Base-by-base conservation (phyloP, 2,888 invertebrate genomes). In the Nomada lathburiana region DNA sequence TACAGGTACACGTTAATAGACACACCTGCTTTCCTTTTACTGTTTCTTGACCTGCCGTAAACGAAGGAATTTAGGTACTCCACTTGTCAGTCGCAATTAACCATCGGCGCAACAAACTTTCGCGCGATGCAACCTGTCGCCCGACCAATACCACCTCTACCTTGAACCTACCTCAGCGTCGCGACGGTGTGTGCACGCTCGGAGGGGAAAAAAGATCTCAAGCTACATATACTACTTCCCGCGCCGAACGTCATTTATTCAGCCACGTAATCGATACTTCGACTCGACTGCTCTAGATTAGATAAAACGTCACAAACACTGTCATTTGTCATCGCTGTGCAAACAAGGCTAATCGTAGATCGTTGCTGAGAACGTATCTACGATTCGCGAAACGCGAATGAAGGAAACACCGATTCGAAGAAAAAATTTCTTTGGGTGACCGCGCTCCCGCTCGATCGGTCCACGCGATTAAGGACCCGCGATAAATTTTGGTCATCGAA, bases 21-120 rank as follows among this genome's bases (percentile, higher is more conserved):
- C 70, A 83, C 81, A 83, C 83, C 84, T 83, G 88, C 88, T 88
- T 88, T 88, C 86, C 85, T 86, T 85, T 88, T 88, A 88, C 88
- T 88, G 88, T 88, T 88, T 82, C 85, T 85, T 86, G 88, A 88
- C 88, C 88, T 80, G 85, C 86, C 83, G 82, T 88, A 88, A 88
- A 88, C 88, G 73, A 26, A 73, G 82, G 88, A 88, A 88, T 88
- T 88, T 81, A 88, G 85, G 76, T 83, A 85, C 84, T 84, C 84
- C 76, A 76, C 80, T 86, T 82, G 80, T 62, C 74, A 42, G 60
- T 62, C 47, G 59, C 77, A 85, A 83, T 83, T 82, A 82, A 77
- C 68, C 75, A 64, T 57, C 60, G 76, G 69, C 55, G 60, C 44
- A 81, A 81, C 72, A 68, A 69, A 59, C 76, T 71, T 77, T 79